Base-by-base conservation (phyloP, 2,888 invertebrate species). In the Eulithis prunata region DNA sequence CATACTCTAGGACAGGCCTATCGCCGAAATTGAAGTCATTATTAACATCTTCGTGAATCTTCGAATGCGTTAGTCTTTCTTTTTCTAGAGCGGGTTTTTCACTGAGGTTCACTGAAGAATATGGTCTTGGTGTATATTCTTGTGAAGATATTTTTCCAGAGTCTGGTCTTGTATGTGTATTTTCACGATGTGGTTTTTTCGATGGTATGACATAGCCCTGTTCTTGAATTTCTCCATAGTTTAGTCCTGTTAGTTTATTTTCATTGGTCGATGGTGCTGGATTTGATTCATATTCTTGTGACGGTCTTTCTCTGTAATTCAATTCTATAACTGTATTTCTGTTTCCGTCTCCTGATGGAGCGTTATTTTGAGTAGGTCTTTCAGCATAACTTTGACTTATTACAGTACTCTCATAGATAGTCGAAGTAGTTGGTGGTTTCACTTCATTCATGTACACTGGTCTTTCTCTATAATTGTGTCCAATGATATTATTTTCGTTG, bases 401-500 rank as follows among this genome's bases (percentile, higher is more conserved):
- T n/a, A 70, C 62, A 47, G 68, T 70, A 38, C 70, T 64, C 47
- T 70, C 72, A 28, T 71, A 68, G 47, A 32, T 45, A 13, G 43
- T 62, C 21, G 56, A 13, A 32, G 45, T 32, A n/a, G 59, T 38
- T 13, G 66, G 54, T 41, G 69, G 64, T 58, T 58, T 69, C 2
- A 63, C 54, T 21, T 66, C 61, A 47, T 66, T 69, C n/a, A 49
- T 54, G 43, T 66, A 47, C 7, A 63, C 49, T 6, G 70, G 72
- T 43, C 61, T 69, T 32, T 73, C 75, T 67, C 70, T 69, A 59
- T 79, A 78, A 14, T 73, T 72, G 38, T 75, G 69, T 0, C 75
- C 78, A 49, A 70, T 70, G 13, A 78, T 72, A 6, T 76, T 74
- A 4, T 75, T 72, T 67, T 78, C 75, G 53, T 67, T 62, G 65